Conservation (phyloP, 2,888 invertebrate genomes). For the Orthosia gothica region DNA sequence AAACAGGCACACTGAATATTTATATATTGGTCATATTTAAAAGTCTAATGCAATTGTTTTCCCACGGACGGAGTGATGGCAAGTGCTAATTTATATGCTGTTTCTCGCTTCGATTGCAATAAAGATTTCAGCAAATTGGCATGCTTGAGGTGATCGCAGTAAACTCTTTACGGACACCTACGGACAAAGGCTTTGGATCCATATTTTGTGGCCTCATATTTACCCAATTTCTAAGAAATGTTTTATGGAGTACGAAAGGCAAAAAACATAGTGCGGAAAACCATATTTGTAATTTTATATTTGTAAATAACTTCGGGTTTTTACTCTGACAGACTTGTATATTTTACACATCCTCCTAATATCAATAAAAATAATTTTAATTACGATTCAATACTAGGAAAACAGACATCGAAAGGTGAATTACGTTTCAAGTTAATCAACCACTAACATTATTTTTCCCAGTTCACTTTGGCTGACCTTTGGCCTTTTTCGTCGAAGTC, state of each 20-base stretch:
- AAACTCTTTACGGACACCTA: neutral
- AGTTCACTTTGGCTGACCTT: slow-evolving; percentile 1
- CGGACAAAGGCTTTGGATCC: neutral
- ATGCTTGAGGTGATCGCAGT: slow-evolving; percentile 23
- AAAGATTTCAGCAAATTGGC: slow-evolving; percentile 41
- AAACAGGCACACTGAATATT: slow-evolving; percentile 32
- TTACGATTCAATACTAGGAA: slow-evolving; percentile 30
- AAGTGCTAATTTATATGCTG: slow-evolving; percentile 37
- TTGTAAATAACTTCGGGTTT: slow-evolving; percentile 8
- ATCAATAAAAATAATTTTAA: slow-evolving; percentile 42
- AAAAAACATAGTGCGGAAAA: slow-evolving; percentile 24
- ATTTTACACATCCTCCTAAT: slow-evolving; percentile 48
- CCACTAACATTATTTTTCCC: slow-evolving; percentile 19
- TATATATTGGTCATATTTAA: slow-evolving; percentile 36
- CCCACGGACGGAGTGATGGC: slow-evolving; percentile 27
- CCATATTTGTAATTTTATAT: slow-evolving; percentile 23
- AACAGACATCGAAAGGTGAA: slow-evolving; percentile 26
- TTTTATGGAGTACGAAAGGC: neutral
- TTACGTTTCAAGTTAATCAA: slow-evolving; percentile 24
- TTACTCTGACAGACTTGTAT: slow-evolving; percentile 1
- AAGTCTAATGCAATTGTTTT: slow-evolving; percentile 40
- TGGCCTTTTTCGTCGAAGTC: neutral
- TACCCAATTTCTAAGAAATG: neutral
- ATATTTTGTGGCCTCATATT: neutral
- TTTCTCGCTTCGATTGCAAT: slow-evolving; percentile 48